A percentile compares a stretch with the other conserved stretches of the same genome.
Conservation (phyloP, 2,888 invertebrate genomes). For the Chalcis sispes region DNA sequence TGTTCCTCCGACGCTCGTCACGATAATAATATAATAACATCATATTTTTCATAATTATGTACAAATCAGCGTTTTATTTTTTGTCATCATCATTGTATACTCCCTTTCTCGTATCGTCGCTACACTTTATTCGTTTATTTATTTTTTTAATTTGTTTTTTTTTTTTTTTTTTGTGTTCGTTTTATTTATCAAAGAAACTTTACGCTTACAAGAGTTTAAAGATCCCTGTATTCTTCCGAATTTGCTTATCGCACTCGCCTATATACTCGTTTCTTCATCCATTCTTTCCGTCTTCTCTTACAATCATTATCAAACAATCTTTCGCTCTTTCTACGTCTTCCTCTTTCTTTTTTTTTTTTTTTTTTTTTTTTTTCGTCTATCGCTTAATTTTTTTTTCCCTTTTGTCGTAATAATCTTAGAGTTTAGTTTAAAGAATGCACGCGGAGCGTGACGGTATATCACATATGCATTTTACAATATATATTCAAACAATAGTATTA, state of each 20-base stretch:
- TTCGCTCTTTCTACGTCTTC: constrained; percentile 19
- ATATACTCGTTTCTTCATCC: constrained; percentile 24
- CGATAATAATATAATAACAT: constrained; percentile 66
- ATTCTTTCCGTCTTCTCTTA: not conserved
- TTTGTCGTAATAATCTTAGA: constrained; percentile 11
- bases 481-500: constrained; percentile 37
- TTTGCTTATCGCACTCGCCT: constrained; percentile 67
- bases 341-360: not conserved
- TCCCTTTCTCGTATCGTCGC: constrained; percentile 46
- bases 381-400: constrained; percentile 7
- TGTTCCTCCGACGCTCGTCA: constrained; percentile 56
- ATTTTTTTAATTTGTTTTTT: constrained; percentile 6
- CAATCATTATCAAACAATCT: constrained; percentile 45
- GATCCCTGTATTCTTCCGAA: constrained; percentile 76
- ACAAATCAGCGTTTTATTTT: constrained; percentile 67
- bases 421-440: constrained; percentile 29
- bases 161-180: constrained; percentile 14
- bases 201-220: constrained; percentile 43
- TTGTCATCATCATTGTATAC: constrained; percentile 15
- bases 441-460: constrained; percentile 47
- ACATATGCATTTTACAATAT: constrained; percentile 53
- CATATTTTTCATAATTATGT: constrained; percentile 71
- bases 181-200: constrained; percentile 22
- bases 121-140: constrained; percentile 22
- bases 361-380: constrained; percentile 1